Evolutionary conservation across 2,113 vertebrate genomes (phyloP).

Genomic region (Phalacrocorax carbo): DNA sequence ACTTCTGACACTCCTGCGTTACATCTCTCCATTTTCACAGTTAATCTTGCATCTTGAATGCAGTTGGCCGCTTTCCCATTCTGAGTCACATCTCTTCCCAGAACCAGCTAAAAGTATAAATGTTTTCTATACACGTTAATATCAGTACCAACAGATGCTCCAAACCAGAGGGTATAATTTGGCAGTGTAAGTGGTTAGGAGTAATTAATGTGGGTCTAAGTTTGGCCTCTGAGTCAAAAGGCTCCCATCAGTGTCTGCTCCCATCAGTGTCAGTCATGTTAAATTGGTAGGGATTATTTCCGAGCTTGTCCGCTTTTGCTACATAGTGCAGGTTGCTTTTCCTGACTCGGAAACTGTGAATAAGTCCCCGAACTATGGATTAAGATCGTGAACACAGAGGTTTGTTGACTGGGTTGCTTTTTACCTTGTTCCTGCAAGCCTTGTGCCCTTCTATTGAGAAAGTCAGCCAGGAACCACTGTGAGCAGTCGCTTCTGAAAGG

Average conservation of each 20-base stretch:
- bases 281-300: not conserved
- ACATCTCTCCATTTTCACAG: not conserved
- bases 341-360: not conserved
- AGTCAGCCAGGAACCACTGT: not conserved
- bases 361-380: not conserved
- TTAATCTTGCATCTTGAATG: not conserved
- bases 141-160: not conserved
- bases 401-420: not conserved
- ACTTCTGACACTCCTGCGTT: not conserved
- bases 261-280: not conserved
- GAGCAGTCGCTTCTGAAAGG: not conserved
- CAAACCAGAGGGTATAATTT: not conserved
- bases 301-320: not conserved
- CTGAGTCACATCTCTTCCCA: slow-evolving; percentile 18
- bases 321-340: not conserved
- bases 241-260: not conserved
- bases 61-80: not conserved
- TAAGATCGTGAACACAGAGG: not conserved
- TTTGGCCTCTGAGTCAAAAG: slow-evolving; percentile 4
- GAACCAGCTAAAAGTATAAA: not conserved
- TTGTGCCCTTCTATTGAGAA: not conserved
- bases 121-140: not conserved
- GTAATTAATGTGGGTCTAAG: not conserved
- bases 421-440: not conserved
- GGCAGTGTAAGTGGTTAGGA: not conserved